Base-by-base conservation (phyloP, 2,888 invertebrate genomes). In the Caradrina clavipalpis region DNA sequence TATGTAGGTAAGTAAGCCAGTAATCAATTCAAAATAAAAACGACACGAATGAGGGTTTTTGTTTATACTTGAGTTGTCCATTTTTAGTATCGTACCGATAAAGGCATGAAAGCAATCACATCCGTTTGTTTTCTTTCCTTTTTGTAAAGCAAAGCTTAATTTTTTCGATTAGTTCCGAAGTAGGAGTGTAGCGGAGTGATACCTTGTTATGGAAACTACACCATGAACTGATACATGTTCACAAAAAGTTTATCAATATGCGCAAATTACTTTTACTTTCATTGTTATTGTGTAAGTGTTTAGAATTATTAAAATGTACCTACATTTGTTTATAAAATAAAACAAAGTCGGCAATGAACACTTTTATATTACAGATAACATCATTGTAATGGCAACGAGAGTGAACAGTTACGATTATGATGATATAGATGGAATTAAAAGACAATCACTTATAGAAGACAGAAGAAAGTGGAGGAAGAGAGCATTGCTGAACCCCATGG, bases 381-480 rank as follows among this genome's bases (percentile, higher is more conserved):
- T 94, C 67, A 80, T 94, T 68, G 88, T 90, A 31, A 83, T 86
- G 47, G 91, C 90, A 49, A 89, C 88, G 19, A 88, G 92, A 83
- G 72, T 86, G 39, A 89, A 83, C 65, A 88, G 82, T 82, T 95
- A 92, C 69, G 95, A 95, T 73, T 94, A 95, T 70, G 94, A 94
- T 2, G 95, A 95, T 53, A 62, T 84, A 13, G 93, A 94, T 21
- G 86, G 82, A 42, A 90, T 81, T 58, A 94, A 92, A 80, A 89
- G 92, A 65, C 93, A 93, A 74, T 86, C 90, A 2, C 77, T 91
- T 49, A 80, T 91, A 59, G 93, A 94, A 4, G 95, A 95, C 49
- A 87, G 94, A 74, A 88, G 94, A 50, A 93, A 91, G 73, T 95
- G 93, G 93, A 91, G 95, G 73, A 94, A 94, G 76, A 94, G 94